A percentile compares a stretch with the other conserved stretches of the same genome.
Conservation (phyloP, 1,140 invertebrate genomes). For the Centruroides sculpturatus region DNA sequence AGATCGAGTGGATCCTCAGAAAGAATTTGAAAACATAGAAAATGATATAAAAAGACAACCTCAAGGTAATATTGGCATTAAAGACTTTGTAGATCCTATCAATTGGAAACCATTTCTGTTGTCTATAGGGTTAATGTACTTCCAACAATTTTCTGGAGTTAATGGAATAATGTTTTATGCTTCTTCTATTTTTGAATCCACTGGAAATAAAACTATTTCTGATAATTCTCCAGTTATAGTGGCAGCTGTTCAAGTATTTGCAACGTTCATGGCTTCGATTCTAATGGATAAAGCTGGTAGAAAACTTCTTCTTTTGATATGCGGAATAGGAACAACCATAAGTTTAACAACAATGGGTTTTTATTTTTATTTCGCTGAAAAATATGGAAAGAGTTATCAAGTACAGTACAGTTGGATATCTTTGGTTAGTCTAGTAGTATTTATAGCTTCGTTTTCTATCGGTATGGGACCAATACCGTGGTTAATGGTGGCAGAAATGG, state of each 20-base stretch:
- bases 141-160: constrained; percentile 84
- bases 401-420: constrained; percentile 33
- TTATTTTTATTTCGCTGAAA: constrained; percentile 31
- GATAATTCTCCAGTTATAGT: constrained; percentile 59
- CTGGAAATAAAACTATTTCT: constrained; percentile 44
- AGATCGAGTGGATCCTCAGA: not conserved
- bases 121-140: constrained; percentile 73
- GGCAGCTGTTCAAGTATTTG: constrained; percentile 71
- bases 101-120: constrained; percentile 60
- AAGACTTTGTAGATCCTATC: constrained; percentile 47
- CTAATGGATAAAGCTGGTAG: constrained; percentile 70
- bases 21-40: constrained; percentile 2
- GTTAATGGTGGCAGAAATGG: constrained; percentile 49
- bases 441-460: constrained; percentile 44
- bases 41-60: constrained; percentile 8
- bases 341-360: constrained; percentile 51
- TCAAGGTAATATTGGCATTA: constrained; percentile 19
- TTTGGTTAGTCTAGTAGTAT: constrained; percentile 36
- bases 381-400: constrained; percentile 49
- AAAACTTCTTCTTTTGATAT: constrained; percentile 69
- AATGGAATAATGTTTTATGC: constrained; percentile 90
- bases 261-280: constrained; percentile 66
- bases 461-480: constrained; percentile 71
- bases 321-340: constrained; percentile 29
- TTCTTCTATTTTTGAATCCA: constrained; percentile 56